Evolutionary conservation across 64 coral and sea anemone species (phyloP), one percentile per base, ranked within the genome.

Genomic region (Dendrophyllia cribrosa): DNA sequence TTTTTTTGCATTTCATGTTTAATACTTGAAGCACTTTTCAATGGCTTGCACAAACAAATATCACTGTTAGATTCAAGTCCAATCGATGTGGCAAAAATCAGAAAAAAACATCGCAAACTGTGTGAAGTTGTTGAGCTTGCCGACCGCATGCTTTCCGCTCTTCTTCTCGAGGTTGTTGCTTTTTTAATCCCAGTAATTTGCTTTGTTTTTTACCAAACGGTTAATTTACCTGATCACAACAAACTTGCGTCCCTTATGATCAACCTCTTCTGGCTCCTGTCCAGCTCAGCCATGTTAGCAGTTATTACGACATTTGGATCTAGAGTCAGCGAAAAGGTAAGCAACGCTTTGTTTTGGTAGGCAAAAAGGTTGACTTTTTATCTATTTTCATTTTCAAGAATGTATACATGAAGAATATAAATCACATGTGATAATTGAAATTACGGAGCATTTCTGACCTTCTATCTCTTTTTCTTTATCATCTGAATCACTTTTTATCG

Each of bases 281-380:
- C 15, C 11, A 25, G 10, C 3, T 22, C 53, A 5, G 22, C 9
- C 26, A 26, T 79, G 19, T 59, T 79, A 7, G 52, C 55, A 26
- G 15, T 43, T 34, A 3, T 59, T 14, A 24, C 59, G 22, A 21
- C 25, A 13, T 79, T 59, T 79, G 77, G 55, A 24, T 59, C 77
- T 5, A 79, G 26, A 60, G 53, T 79, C 9, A 79, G 56, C 53
- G 77, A 79, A 61, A 80, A 80, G 77, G 77, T 79, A 15, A 70
- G 23, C 8, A 65, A 65, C 8, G 59, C 59, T 13, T 7, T 61
- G 59, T 17, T 10, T 61, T 13, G 17, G 17, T 61, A 61, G 59
- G 17, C 17, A 61, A 61, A 10, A 13, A 17, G 3, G 7, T 13
- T 10, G 17, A 7, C 59, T 10, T 61, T 61, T 13, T 13, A 10